Base-by-base conservation (phyloP, 2,113 vertebrate species). In the Papio anubis region DNA sequence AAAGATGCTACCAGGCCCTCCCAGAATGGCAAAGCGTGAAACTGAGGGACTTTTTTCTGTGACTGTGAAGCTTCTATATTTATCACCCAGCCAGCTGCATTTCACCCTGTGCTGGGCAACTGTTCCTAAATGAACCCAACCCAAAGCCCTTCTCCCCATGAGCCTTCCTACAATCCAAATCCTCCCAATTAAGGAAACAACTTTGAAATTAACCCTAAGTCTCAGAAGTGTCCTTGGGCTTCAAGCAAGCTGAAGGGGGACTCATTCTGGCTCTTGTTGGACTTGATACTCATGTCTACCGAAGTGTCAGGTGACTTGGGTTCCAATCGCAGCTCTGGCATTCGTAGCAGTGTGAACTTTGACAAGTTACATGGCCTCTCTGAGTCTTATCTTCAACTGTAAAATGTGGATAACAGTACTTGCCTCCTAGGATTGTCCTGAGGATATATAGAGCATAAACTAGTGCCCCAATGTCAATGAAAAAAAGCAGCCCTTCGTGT, bases 1-100 rank as follows among this genome's bases (percentile, higher is more conserved):
- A 68, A 93, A 96, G 97, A 89, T n/a, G 75, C 84, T 1, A 11
- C 59, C 32, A 61, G 50, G 45, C 27, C 92, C 85, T 90, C 84
- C 52, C 48, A 92, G 79, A 61, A 32, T 73, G 68, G 43, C 32
- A 88, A 61, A 86, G n/a, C 30, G 20, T 52, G 18, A 72, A 92
- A 38, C 81, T 3, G 14, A 75, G 16, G 43, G 30, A 32, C 50
- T 23, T 90, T 27, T 89, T 81, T 1, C 85, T 92, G 17, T 92
- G 61, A 79, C 88, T 11, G 32, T 73, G 43, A 23, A 18, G 86
- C 52, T 90, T 70, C 89, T 83, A 13, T 48, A 4, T 79, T 93
- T 79, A 27, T 57, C 21, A 64, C 18, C 88, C 8, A 25, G 73
- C 79, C 93, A 68, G 6, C 1, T 48, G 78, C 79, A 50, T 32